Evolutionary conservation across 2,113 vertebrate genomes (phyloP).

Genomic region (Rhinopomastus cyanomelas): DNA sequence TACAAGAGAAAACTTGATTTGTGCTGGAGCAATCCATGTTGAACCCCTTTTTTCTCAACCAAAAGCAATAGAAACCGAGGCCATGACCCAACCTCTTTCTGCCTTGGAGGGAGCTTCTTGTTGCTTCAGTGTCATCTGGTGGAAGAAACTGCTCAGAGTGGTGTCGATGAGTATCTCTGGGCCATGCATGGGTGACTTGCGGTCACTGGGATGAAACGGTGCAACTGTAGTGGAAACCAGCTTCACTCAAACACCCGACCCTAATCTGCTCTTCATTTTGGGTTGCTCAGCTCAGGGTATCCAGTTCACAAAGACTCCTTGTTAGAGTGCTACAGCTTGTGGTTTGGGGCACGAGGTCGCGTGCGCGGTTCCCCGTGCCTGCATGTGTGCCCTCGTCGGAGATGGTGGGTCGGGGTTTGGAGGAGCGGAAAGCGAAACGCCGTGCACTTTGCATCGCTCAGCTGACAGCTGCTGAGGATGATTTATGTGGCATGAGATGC

Average conservation of each 20-base stretch:
- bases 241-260: not conserved
- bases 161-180: not conserved
- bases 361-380: not conserved
- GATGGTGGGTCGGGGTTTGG: fast-evolving
- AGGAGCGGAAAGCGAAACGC: not conserved
- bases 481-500: constrained; percentile 22
- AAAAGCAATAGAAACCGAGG: not conserved
- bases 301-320: not conserved
- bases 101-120: not conserved
- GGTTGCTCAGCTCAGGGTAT: not conserved
- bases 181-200: not conserved
- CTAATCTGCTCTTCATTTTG: not conserved
- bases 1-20: not conserved
- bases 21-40: not conserved
- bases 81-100: not conserved
- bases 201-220: not conserved
- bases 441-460: not conserved
- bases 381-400: not conserved
- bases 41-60: not conserved
- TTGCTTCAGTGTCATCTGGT: not conserved
- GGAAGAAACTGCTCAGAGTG: not conserved
- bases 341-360: not conserved
- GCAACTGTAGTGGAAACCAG: not conserved
- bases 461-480: not conserved
- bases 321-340: not conserved